A percentile compares a stretch with the other conserved stretches of the same genome.
phyloP scores from a whole-genome alignment of 2,888 invertebrate species.

The Selenia dentaria region DNA sequence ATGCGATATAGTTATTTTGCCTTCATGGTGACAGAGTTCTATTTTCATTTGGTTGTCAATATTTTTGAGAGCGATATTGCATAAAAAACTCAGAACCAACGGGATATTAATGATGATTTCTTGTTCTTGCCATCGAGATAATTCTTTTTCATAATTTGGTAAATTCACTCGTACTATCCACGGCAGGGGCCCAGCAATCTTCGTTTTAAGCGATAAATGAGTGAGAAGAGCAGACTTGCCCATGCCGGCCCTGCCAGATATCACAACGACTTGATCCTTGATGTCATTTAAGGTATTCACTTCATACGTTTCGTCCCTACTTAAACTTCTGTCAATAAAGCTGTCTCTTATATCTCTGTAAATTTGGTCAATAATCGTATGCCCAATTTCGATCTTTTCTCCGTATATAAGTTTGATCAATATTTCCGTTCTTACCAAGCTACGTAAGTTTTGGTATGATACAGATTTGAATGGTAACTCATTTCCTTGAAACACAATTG shows the following conservation, averaged over 20 bases:
- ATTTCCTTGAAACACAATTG: constrained; percentile 42
- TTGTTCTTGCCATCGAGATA: constrained; percentile 34
- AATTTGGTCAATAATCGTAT: constrained; percentile 29
- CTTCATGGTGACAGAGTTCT: constrained; percentile 18
- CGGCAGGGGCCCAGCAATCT: constrained; percentile 33
- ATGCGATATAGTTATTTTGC: constrained; percentile 27
- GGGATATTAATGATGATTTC: constrained; percentile 12
- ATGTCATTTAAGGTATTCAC: constrained; percentile 42
- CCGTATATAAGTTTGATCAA: constrained; percentile 39
- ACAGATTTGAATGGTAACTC: constrained; percentile 33
- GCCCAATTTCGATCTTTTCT: constrained; percentile 43
- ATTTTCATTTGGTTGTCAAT: constrained; percentile 25
- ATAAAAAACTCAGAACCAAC: constrained; percentile 36
- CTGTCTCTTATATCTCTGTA: constrained; percentile 40
- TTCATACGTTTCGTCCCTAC: constrained; percentile 26
- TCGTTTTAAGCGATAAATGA: constrained; percentile 44
- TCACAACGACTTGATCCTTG: constrained; percentile 37
- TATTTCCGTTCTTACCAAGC: constrained; percentile 36
- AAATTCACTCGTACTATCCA: constrained; percentile 50
- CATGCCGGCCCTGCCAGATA: constrained; percentile 42
- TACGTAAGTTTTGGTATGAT: constrained; percentile 34
- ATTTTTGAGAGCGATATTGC: constrained; percentile 39
- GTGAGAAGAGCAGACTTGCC: constrained; percentile 47
- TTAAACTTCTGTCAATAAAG: constrained; percentile 39
- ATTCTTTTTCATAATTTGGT: constrained; percentile 35